Base-by-base conservation (phyloP, 2,888 invertebrate species). In the Orthonychiurus folsomi region DNA sequence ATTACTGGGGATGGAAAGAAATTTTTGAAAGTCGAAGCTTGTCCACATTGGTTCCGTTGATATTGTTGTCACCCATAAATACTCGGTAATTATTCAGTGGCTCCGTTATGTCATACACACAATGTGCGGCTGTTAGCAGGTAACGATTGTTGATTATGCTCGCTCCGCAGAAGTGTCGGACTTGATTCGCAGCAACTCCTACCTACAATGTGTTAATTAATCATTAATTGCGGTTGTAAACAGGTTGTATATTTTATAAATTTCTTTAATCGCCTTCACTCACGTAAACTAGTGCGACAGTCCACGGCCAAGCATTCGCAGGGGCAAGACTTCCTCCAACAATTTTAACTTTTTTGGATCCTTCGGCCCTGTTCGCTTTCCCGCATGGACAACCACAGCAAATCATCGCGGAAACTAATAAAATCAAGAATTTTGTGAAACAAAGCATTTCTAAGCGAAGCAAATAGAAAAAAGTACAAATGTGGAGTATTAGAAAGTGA, bases 71-170 rank as follows among this genome's bases (percentile, higher is more conserved):
- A 3, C 57, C 57, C 37, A 57, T 47, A 20, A 37, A 57, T 12
- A 57, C 57, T n/a, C 25, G n/a, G 15, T 27, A 47, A 20, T 28
- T 9, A 3, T 18, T n/a, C 28, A 57, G 57, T n/a, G 20, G 18
- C 12, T 24, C n/a, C 3, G 26, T 5, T 21, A 57, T 57, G 12
- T 57, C 57, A 5, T 57, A 21, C 3, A 27, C 9, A 21, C 57
- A 57, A 23, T 57, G 57, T 12, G 57, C 57, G 5, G 57, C 52
- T 23, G 52, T 52, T 23, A 52, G 52, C 21, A 52, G 9, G n/a
- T 52, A 52, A 9, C 20, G 52, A 52, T 52, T 52, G 52, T 52
- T 52, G 52, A 52, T 23, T 20, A 52, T 52, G 52, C 21, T 21
- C 3, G 52, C 52, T 23, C 52, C 52, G n/a, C 52, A 52, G n/a